Conservation (phyloP, 2,113 vertebrate genomes). For the Forbesichthys agassizii region DNA sequence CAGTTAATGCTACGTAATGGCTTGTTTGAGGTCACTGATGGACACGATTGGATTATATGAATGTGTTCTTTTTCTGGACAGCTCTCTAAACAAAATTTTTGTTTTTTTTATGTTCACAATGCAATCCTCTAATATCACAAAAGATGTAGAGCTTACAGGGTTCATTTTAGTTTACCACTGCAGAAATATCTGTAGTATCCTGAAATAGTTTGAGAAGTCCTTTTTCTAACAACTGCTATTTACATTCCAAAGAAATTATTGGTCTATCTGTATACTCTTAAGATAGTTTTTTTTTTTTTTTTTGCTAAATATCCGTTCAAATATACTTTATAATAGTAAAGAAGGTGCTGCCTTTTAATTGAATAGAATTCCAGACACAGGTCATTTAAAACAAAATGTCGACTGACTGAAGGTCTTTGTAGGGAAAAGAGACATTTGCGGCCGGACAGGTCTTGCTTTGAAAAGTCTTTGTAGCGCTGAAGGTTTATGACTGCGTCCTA, state of each 20-base stretch:
- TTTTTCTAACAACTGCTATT: no score
- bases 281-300: no score
- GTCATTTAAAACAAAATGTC: background rate
- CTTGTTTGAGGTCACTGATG: constrained; percentile 22
- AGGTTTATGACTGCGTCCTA: background rate
- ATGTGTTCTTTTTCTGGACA: constrained; percentile 34
- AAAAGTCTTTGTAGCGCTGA: constrained; percentile 1
- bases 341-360: no score
- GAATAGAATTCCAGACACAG: background rate
- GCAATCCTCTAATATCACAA: constrained; percentile 32
- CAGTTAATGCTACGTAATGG: constrained; percentile 57
- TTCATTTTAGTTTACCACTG: constrained; percentile 50
- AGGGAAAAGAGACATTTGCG: background rate
- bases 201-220: constrained; percentile 10
- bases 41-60: constrained; percentile 35
- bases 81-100: constrained; percentile 28
- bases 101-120: constrained; percentile 29
- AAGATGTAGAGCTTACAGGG: background rate
- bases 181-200: constrained; percentile 26
- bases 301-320: no score
- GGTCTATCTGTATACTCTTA: no score
- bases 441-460: constrained; percentile 4
- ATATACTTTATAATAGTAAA: no score
- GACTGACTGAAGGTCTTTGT: background rate
- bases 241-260: background rate